Base-by-base conservation (phyloP, 2,888 invertebrate genomes). In the Pristionchus maxplancki region DNA sequence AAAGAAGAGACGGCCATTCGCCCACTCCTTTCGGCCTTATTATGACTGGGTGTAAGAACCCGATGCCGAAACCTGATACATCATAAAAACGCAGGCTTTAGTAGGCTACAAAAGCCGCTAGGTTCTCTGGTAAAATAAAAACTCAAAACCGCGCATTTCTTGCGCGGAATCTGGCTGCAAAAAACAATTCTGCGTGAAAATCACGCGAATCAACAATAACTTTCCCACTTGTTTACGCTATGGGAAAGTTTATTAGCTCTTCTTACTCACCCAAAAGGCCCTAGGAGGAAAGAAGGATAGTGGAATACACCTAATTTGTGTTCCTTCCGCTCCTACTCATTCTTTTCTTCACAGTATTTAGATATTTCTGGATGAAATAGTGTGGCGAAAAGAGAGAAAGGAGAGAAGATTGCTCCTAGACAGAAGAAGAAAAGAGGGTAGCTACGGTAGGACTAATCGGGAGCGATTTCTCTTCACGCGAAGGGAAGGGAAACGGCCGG, bases 21-120 rank as follows among this genome's bases (percentile, higher is more conserved):
- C 71, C 8, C 31, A 31, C 20, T n/a, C 28, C 71, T 74, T 37
- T 40, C 71, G 71, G 71, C 40, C 17, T 6, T n/a, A 40, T 78
- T 78, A 78, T 78, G 40, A 28, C 78, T 20, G 71, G 20, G 78
- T 78, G 78, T 78, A 78, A 78, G 78, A 78, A 78, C 78, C 37
- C 34, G 71, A 34, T 28, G 62, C 62, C 62, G 67, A 71, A 71
- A 71, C 71, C 37, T 20, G 71, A 71, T 71, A 71, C 37, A 17
- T 24, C 71, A 71, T 71, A 71, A 71, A 71, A 71, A 11, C 71
- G 71, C 71, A 15, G 64, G 31, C 31, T 67, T 67, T 67, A 13
- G 44, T 11, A 37, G 37, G 15, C 71, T 71, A 71, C 71, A 71
- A 71, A 71, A 34, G 71, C 71, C 6, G 11, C 34, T 44, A 44